Evolutionary conservation across 2,113 vertebrate genomes (phyloP).

Genomic region (Sterna hirundo): DNA sequence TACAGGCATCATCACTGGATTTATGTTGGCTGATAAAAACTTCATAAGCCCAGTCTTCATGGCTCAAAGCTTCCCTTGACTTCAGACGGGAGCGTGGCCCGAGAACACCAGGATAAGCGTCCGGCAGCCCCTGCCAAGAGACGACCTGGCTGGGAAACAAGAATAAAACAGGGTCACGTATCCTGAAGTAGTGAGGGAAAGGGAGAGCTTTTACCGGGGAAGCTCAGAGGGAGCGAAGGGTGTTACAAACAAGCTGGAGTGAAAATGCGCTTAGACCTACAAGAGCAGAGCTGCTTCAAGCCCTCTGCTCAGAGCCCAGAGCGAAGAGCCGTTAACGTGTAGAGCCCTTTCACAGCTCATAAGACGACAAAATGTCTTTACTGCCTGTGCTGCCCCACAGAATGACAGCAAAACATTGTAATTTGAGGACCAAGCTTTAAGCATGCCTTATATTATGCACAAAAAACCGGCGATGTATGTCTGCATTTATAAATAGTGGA

Average conservation of each 20-base stretch:
- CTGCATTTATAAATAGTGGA: not conserved
- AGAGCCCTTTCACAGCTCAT: not conserved
- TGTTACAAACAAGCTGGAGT: fast-evolving
- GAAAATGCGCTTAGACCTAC: not conserved
- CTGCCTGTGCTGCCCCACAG: not conserved
- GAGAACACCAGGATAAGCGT: fast-evolving
- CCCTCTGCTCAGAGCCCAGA: not conserved
- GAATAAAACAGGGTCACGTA: fast-evolving
- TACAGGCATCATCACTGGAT: fast-evolving
- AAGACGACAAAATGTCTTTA: not conserved
- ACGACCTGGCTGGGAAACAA: not conserved
- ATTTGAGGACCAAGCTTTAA: not conserved
- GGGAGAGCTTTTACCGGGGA: not conserved
- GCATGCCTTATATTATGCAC: fast-evolving
- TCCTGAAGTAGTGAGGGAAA: not conserved
- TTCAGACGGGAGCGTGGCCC: not conserved
- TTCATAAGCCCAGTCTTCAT: not conserved
- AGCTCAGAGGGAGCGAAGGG: not conserved
- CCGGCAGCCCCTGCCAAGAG: not conserved
- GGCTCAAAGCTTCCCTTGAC: not conserved
- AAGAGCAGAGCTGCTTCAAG: not conserved
- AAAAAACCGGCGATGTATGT: fast-evolving
- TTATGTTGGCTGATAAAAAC: not conserved
- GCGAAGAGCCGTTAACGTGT: fast-evolving
- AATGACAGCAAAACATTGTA: not conserved